Conservation (phyloP, 92 coral and sea anemone species). For the Micromussa lordhowensis region DNA sequence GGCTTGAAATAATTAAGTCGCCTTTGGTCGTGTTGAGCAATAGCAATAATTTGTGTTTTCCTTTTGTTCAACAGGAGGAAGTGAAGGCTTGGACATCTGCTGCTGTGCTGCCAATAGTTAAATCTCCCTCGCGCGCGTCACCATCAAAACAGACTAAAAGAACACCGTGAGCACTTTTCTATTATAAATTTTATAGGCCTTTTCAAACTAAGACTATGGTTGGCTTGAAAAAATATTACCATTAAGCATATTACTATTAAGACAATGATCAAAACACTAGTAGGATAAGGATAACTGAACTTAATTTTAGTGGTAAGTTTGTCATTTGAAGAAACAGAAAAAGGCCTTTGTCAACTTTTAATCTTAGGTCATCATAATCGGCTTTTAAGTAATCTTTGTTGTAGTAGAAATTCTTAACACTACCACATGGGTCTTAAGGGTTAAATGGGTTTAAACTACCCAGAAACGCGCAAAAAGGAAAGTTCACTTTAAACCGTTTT, state of each 20-base stretch:
- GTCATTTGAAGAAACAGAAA: neutral
- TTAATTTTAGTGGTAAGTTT: neutral
- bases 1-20: neutral
- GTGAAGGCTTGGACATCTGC: conserved; percentile 90
- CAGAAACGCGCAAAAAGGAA: neutral
- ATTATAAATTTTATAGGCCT: neutral
- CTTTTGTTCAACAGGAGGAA: conserved; percentile 74
- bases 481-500: neutral
- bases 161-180: conserved; percentile 45
- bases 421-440: neutral
- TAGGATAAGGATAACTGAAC: neutral
- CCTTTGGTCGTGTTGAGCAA: neutral
- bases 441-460: neutral
- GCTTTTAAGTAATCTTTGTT: too few relatives aligned
- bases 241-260: neutral
- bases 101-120: conserved; percentile 89
- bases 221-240: neutral
- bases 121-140: conserved; percentile 68
- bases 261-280: neutral
- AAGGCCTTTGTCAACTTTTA: too few relatives aligned
- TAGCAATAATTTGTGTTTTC: neutral
- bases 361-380: neutral
- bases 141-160: conserved; percentile 63
- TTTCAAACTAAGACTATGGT: neutral
- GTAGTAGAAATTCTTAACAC: neutral